Evolutionary conservation across 1,140 invertebrate species (phyloP), one percentile per base, ranked within the genome.

Genomic region (Acyrthosiphon pisum): DNA sequence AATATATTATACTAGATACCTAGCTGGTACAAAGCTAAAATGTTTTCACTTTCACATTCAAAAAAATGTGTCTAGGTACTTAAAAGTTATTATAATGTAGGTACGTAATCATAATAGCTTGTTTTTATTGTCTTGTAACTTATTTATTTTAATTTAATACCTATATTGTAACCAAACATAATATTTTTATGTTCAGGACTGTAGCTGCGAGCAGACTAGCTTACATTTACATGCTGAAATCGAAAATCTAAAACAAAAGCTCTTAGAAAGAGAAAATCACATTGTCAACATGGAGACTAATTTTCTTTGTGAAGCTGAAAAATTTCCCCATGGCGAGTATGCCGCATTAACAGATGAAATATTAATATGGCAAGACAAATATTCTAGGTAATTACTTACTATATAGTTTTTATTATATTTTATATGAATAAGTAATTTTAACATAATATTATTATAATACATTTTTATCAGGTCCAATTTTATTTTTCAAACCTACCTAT

Each of bases 321-420:
- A 97, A 94, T 96, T 96, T 95, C 96, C 97, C 56, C 97, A 97
- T 94, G 96, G 96, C 48, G 97, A 97, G 94, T 95, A 97, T 94
- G 96, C 97, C 48, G 97, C 98, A 92, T 95, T 98, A 76, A 97
- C 97, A 94, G 98, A 99, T 94, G 98, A 98, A 95, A 95, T 99
- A 90, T 95, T 97, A 92, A 97, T 97, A 94, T 98, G 98, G 97
- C 97, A 98, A 95, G 98, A 99, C 94, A 98, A 99, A 96, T 99
- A 98, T 96, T 97, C 97, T 95, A 97, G 97, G 97, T 97, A 95
- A 53, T 53, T 48, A 84, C 89, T 41, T 37, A 94, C 2, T 56
- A n/a, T n/a, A n/a, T n/a, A 37, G 35, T 60, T 60, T 30, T 30
- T 60, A 14, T 56, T 23, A 88, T n/a, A 23, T 90, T 53, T 22